Conservation (phyloP, 2,113 vertebrate genomes). For the Antennarius striatus region DNA sequence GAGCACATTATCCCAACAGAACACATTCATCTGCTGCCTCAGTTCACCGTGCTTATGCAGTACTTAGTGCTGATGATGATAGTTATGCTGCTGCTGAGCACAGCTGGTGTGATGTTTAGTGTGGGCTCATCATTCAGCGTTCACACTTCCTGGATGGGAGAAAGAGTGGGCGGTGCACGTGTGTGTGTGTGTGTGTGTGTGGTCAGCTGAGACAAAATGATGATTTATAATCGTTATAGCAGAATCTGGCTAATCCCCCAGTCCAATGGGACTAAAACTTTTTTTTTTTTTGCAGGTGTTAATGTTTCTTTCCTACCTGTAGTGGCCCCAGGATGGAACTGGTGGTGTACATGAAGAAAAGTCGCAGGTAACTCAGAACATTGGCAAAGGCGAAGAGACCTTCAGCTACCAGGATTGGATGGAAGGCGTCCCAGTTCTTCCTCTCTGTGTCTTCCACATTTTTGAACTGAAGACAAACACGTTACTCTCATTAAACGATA, state of each 20-base stretch:
- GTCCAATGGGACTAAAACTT: not conserved
- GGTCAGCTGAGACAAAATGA: slow-evolving; percentile 1
- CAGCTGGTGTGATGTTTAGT: slow-evolving; percentile 50
- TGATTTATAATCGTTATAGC: slow-evolving; percentile 42
- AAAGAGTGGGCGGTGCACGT: slow-evolving; percentile 38
- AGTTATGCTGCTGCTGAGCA: slow-evolving; percentile 27
- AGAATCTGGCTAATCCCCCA: not conserved
- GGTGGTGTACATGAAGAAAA: slow-evolving; percentile 99
- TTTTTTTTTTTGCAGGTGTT: not conserved
- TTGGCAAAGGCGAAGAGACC: slow-evolving; percentile 98
- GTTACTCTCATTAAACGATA: not conserved
- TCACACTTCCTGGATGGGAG: slow-evolving; percentile 31
- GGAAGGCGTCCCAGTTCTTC: slow-evolving; percentile 97
- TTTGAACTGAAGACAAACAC: slow-evolving; percentile 65
- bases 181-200: not conserved
- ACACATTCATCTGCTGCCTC: slow-evolving; percentile 21
- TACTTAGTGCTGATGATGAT: slow-evolving; percentile 31
- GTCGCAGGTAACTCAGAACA: slow-evolving; percentile 94
- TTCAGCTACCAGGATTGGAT: slow-evolving; percentile 95
- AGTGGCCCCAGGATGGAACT: slow-evolving; percentile 96
- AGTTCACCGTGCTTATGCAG: slow-evolving; percentile 12
- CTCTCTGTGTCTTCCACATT: slow-evolving; percentile 86
- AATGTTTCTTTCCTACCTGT: slow-evolving; percentile 81
- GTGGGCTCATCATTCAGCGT: slow-evolving; percentile 40
- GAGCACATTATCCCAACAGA: slow-evolving; percentile 19